Percentiles rank a stretch among this genome's conserved stretches.
phyloP scores from a whole-genome alignment of 2,797 vertebrate species.

The Carapus acus region DNA sequence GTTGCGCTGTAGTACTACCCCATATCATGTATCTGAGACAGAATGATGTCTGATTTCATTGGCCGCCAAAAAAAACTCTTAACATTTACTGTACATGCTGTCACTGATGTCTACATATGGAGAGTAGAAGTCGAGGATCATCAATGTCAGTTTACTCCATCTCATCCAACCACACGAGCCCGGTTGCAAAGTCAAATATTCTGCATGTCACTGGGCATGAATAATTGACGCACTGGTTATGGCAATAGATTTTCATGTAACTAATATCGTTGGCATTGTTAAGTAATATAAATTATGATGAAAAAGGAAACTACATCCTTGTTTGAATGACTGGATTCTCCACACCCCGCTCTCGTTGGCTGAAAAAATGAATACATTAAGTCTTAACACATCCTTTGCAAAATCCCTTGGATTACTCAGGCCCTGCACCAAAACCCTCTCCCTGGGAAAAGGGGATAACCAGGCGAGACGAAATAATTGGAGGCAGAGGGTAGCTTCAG shows the following conservation, averaged over 20 bases:
- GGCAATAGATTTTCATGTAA: conserved; percentile 21
- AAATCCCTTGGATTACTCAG: conserved; percentile 62
- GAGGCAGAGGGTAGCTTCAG: conserved; percentile 24
- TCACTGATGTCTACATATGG: neutral
- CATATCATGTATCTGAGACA: conserved; percentile 8
- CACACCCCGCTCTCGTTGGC: conserved; percentile 39
- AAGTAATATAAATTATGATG: conserved; percentile 11
- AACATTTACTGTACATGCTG: neutral
- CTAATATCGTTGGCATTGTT: conserved; percentile 17
- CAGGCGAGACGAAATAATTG: conserved; percentile 58
- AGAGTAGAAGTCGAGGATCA: conserved; percentile 6
- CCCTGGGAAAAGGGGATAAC: conserved; percentile 69
- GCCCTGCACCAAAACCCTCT: conserved; percentile 53
- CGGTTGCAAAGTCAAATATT: conserved; percentile 5
- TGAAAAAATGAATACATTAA: conserved; percentile 66
- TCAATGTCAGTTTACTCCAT: conserved; percentile 9
- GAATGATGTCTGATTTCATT: conserved; percentile 12
- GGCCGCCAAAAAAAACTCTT: too few relatives aligned
- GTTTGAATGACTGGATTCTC: conserved; percentile 67
- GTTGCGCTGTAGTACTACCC: conserved; percentile 33
- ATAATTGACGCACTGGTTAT: too few relatives aligned
- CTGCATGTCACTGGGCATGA: too few relatives aligned
- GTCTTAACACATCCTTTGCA: conserved; percentile 53
- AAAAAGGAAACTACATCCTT: conserved; percentile 46
- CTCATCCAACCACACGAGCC: conserved; percentile 9